phyloP scores from a whole-genome alignment of 2,113 vertebrate genomes.

The Salvelinus fontinalis region DNA sequence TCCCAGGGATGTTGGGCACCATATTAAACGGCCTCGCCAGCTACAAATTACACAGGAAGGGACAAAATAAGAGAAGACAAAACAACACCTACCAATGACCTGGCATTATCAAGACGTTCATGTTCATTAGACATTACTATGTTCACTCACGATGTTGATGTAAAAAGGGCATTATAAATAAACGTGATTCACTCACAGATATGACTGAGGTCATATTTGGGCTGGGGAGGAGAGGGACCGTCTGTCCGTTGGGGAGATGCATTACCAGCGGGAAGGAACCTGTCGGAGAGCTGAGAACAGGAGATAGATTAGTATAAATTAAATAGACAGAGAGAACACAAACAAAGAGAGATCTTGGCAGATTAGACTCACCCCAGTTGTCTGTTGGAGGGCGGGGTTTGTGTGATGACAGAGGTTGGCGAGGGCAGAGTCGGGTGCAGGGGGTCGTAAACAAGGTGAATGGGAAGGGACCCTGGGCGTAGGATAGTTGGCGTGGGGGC shows the following conservation, averaged over 20 bases:
- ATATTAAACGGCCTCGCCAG: conserved; percentile 85
- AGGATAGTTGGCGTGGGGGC: conserved; percentile 92
- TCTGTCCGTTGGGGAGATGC: conserved; percentile 93
- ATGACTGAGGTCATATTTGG: conserved; percentile 95
- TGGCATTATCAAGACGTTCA: background rate
- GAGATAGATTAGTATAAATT: background rate
- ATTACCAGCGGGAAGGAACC: conserved; percentile 87
- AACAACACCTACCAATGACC: background rate
- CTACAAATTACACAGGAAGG: conserved; percentile 57
- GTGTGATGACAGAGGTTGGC: conserved; percentile 95
- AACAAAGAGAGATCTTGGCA: conserved; percentile 12
- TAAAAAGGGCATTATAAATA: no score
- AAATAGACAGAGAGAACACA: conserved; percentile 13
- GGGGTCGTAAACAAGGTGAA: conserved; percentile 86
- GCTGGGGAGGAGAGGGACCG: conserved; percentile 90
- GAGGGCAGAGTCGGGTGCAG: conserved; percentile 91
- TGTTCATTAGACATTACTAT: background rate
- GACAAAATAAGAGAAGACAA: background rate
- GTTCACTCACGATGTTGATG: no score
- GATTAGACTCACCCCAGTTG: conserved; percentile 82
- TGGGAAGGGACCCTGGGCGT: conserved; percentile 90
- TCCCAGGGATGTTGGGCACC: conserved; percentile 95
- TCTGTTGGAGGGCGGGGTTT: conserved; percentile 91
- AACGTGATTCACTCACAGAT: conserved; percentile 79
- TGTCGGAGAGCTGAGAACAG: conserved; percentile 83